These are phyloP conservation scores for Drosophila asahinai DNA, from an alignment of 1,140 invertebrate species.

Conservation along the genomic window DNA sequence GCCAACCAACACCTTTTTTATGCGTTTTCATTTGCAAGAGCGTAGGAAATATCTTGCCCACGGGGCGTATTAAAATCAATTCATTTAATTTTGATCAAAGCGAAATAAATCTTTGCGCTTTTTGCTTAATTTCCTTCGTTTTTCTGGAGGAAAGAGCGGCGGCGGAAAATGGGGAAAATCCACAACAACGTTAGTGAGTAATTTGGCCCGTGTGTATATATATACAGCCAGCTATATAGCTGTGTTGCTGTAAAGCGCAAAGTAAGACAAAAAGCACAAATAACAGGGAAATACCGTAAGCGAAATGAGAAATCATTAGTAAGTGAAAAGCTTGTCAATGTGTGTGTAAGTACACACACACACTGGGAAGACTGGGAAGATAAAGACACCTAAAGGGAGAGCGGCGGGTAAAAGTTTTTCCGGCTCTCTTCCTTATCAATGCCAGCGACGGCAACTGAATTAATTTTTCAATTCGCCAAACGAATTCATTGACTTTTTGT, in stretches of 20 bases:
- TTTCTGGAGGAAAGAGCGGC: conserved; percentile 17
- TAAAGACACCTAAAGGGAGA: conserved; percentile 75
- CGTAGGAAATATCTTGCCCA: conserved; percentile 81
- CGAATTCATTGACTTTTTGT: conserved; percentile 84
- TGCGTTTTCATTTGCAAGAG: conserved; percentile 78
- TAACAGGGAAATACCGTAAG: conserved; percentile 76
- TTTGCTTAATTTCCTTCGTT: conserved; percentile 81
- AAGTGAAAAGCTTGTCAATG: conserved; percentile 75
- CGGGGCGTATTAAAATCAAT: conserved; percentile 84
- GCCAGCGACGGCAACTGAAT: conserved; percentile 79
- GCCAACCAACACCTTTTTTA: conserved; percentile 67
- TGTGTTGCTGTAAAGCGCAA: conserved; percentile 58
- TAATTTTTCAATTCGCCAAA: conserved; percentile 84
- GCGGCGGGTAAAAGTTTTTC: conserved; percentile 75
- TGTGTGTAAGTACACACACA: conserved; percentile 47
- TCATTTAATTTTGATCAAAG: conserved; percentile 84
- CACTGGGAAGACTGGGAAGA: conserved; percentile 17
- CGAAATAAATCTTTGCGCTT: conserved; percentile 84
- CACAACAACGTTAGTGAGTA: conserved; percentile 79
- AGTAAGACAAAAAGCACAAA: conserved; percentile 80
- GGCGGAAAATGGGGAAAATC: conserved; percentile 68
- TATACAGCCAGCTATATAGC: not conserved
- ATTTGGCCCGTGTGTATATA: conserved; percentile 64
- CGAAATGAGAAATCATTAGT: conserved; percentile 84
- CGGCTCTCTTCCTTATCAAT: conserved; percentile 71